Percentiles rank a stretch among this genome's conserved stretches.
phyloP scores from a whole-genome alignment of 2,113 vertebrate genomes.

The Peromyscus leucopus region DNA sequence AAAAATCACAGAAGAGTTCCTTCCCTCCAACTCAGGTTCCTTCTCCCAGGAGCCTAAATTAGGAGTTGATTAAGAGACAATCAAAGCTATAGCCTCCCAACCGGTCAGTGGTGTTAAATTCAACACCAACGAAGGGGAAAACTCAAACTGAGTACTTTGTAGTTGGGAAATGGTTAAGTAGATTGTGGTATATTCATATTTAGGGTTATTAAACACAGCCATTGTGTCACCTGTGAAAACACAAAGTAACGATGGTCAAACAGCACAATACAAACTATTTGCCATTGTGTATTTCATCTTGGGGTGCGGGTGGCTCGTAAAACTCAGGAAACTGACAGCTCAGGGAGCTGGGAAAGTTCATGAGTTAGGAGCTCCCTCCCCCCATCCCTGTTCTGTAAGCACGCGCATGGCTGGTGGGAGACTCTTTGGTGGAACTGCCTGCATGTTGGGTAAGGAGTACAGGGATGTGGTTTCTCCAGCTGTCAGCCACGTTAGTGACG shows the following conservation, averaged over 20 bases:
- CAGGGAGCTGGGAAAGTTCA: background rate
- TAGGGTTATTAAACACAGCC: background rate
- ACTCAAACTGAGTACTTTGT: background rate
- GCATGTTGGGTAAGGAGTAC: background rate
- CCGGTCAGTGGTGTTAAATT: background rate
- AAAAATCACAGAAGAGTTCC: no score
- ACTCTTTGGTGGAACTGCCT: background rate
- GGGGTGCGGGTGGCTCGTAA: background rate
- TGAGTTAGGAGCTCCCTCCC: background rate
- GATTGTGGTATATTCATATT: background rate
- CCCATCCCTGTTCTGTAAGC: background rate
- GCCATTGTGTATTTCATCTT: background rate
- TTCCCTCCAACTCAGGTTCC: background rate
- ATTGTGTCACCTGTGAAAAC: background rate
- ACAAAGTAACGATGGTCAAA: background rate
- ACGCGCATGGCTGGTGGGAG: background rate
- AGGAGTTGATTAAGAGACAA: conserved; percentile 1
- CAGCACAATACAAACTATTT: no score
- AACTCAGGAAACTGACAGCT: background rate
- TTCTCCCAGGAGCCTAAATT: background rate
- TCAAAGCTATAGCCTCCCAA: background rate
- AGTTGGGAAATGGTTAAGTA: background rate
- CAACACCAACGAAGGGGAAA: background rate
- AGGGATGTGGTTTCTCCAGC: background rate
- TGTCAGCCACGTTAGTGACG: background rate